Conservation (phyloP, 2,113 vertebrate genomes). For the Scytalopus superciliaris region DNA sequence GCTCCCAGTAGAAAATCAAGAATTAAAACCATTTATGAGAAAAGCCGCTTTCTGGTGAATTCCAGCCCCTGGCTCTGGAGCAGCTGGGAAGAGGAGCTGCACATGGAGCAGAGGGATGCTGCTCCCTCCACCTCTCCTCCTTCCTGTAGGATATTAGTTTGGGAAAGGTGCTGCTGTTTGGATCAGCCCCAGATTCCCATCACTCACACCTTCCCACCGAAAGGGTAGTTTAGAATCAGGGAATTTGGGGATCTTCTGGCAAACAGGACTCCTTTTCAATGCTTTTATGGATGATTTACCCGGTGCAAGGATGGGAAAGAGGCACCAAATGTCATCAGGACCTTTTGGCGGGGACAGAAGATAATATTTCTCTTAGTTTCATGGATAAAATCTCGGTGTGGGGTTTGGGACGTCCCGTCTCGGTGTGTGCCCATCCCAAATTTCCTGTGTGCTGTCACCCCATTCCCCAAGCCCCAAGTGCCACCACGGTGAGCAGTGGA, state of each 20-base stretch:
- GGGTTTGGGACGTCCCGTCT: neutral
- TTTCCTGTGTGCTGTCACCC: neutral
- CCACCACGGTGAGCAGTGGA: neutral
- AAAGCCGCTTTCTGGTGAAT: neutral
- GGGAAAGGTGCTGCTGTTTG: neutral
- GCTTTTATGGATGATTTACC: accelerated
- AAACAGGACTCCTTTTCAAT: neutral
- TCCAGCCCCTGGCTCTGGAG: neutral
- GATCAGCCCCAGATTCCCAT: neutral
- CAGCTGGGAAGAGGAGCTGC: neutral
- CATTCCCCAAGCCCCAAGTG: neutral
- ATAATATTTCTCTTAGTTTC: neutral
- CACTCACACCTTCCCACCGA: accelerated
- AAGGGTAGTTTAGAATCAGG: neutral
- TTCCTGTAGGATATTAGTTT: neutral
- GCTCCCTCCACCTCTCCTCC: neutral
- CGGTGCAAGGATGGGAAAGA: neutral
- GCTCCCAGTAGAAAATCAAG: neutral
- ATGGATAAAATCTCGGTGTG: accelerated
- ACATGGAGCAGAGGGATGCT: accelerated
- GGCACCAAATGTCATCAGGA: neutral
- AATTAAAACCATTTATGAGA: slow-evolving; percentile 12
- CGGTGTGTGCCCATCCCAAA: neutral
- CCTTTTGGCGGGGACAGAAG: neutral
- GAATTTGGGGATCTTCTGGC: neutral